These are phyloP conservation scores for Macrosoma leucophasiata DNA, from an alignment of 2,888 invertebrate genomes.

Conservation along the genomic window DNA sequence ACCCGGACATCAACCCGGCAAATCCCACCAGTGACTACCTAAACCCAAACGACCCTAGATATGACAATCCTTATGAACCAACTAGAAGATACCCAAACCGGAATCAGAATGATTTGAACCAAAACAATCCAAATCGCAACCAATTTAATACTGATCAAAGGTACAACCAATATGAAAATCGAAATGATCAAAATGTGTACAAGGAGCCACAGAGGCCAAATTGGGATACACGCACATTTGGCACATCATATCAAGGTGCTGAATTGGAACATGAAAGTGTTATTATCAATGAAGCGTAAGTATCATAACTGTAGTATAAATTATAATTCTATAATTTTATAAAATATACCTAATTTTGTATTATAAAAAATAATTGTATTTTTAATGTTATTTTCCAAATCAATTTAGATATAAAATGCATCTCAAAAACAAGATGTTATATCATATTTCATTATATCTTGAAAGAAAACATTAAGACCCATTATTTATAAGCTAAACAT, in stretches of 20 bases:
- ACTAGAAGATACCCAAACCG: conserved; percentile 39
- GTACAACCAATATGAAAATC: conserved; percentile 40
- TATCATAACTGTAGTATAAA: too few species aligned
- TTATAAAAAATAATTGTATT: too few species aligned
- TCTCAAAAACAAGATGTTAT: too few species aligned
- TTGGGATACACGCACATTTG: conserved; percentile 50
- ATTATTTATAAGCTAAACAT: too few species aligned
- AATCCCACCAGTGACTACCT: conserved; percentile 55
- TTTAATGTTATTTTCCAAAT: too few species aligned
- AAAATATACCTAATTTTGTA: too few species aligned
- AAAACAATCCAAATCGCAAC: conserved; percentile 24
- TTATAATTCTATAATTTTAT: too few species aligned
- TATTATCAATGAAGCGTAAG: conserved; percentile 76
- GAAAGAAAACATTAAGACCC: too few species aligned
- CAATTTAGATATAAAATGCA: too few species aligned
- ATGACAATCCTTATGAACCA: conserved; percentile 61
- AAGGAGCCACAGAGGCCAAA: conserved; percentile 38
- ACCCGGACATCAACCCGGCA: conserved; percentile 43
- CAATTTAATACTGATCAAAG: conserved; percentile 37
- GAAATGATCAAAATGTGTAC: conserved; percentile 37
- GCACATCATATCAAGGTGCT: conserved; percentile 40
- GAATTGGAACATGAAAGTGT: conserved; percentile 64
- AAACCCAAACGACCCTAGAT: conserved; percentile 41
- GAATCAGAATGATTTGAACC: conserved; percentile 35
- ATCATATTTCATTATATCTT: too few species aligned